Percentiles rank a stretch among this genome's conserved stretches.
phyloP scores from a whole-genome alignment of 2,113 vertebrate genomes.

The Callocephalon fimbriatum region DNA sequence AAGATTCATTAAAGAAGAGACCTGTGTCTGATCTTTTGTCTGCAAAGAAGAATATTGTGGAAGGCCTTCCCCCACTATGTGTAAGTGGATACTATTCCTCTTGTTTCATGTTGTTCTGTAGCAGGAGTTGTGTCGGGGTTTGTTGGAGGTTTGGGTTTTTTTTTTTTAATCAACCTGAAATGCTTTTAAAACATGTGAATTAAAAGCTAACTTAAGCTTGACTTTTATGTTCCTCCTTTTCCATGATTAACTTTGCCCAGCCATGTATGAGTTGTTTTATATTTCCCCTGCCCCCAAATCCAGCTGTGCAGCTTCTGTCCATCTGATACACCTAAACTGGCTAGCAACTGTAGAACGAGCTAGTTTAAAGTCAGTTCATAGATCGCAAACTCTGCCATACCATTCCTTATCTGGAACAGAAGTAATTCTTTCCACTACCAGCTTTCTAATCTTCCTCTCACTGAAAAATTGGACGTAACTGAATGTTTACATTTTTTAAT shows the following conservation, averaged over 20 bases:
- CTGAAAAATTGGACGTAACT: neutral
- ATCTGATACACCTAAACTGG: neutral
- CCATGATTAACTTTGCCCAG: neutral
- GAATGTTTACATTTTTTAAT: neutral
- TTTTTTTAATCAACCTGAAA: neutral
- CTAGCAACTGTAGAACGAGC: neutral
- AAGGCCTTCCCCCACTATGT: constrained; percentile 89
- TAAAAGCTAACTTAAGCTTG: neutral
- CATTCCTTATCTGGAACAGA: neutral
- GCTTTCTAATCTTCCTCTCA: neutral
- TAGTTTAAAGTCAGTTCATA: neutral
- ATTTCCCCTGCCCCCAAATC: neutral
- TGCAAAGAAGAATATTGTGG: constrained; percentile 85
- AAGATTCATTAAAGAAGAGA: constrained; percentile 88
- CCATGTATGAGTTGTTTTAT: neutral
- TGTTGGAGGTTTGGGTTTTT: neutral
- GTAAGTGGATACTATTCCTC: constrained; percentile 79
- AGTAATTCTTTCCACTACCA: neutral
- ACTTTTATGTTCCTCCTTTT: neutral
- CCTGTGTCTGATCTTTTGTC: constrained; percentile 89
- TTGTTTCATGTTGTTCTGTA: neutral
- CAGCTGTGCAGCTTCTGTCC: neutral
- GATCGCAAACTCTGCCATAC: neutral
- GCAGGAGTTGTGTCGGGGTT: neutral
- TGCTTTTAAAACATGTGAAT: neutral